Evolutionary conservation across 2,797 vertebrate species (phyloP).

Genomic region (Gouania willdenowi): DNA sequence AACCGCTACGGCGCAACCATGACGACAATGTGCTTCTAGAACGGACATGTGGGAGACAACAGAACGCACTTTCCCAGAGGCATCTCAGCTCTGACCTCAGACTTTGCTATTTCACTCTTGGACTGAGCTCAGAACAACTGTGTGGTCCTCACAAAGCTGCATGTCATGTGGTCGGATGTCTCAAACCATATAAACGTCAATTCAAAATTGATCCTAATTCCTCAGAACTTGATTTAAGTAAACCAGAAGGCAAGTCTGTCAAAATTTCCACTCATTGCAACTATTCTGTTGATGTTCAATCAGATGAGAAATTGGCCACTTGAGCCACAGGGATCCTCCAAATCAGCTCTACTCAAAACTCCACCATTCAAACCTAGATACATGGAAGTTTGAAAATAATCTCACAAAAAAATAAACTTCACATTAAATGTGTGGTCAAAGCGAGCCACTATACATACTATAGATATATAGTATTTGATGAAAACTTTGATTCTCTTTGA

Average conservation of each 20-base stretch:
- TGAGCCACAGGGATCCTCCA: slow-evolving; percentile 33
- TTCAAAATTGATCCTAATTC: slow-evolving; percentile 35
- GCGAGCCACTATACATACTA: slow-evolving; percentile 26
- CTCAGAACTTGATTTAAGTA: slow-evolving; percentile 40
- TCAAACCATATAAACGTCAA: slow-evolving; percentile 22
- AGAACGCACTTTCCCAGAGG: slow-evolving; percentile 42
- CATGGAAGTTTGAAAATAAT: slow-evolving; percentile 18
- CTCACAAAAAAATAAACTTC: slow-evolving; percentile 12
- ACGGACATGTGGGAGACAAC: slow-evolving; percentile 34
- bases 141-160: slow-evolving; percentile 42
- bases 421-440: slow-evolving; percentile 15
- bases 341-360: slow-evolving; percentile 12
- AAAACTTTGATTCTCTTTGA: slow-evolving; percentile 34
- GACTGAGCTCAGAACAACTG: slow-evolving; percentile 19
- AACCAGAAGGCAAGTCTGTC: slow-evolving; percentile 42
- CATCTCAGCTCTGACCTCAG: slow-evolving; percentile 34
- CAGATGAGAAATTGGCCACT: slow-evolving; percentile 20
- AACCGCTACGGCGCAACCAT: slow-evolving; percentile 34
- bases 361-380: slow-evolving; percentile 13
- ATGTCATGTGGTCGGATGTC: slow-evolving; percentile 33
- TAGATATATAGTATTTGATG: slow-evolving; percentile 25
- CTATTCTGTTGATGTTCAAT: slow-evolving; percentile 19
- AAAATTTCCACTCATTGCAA: slow-evolving; percentile 44
- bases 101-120: slow-evolving; percentile 18
- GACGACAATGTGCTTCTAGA: slow-evolving; percentile 27